Evolutionary conservation across 2,113 vertebrate genomes (phyloP), one percentile per base, ranked within the genome.

Genomic region (Cheilinus undulatus): DNA sequence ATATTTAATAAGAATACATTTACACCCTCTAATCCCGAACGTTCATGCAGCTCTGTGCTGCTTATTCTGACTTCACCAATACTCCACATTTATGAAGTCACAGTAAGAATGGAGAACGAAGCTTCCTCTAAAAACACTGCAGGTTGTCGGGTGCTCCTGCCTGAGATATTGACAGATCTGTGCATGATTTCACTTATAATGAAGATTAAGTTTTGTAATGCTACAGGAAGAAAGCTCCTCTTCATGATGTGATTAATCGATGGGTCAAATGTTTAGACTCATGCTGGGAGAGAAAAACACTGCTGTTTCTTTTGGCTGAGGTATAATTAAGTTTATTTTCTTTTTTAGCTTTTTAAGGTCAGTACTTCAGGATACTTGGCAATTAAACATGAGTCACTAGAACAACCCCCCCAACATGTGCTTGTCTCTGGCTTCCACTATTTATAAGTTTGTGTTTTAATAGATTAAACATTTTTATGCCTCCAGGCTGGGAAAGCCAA

Each of bases 1-100:
- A 93, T 93, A 89, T 91, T 92, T 85, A 81, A 88, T 86, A 87
- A 70, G 72, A 80, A 89, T 76, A 89, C 81, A 89, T 90, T 89
- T 87, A 54, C 72, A 83, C 62, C 65, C 77, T 76, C 63, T 66
- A 76, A 66, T 78, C 53, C 74, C 40, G 48, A 42, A 84, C 74
- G 24, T 82, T 67, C 45, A 54, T 62, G 57, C 45, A 81, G 58
- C 64, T 75, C 58, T 56, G 50, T 34, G 22, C 5, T 19, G 46
- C 71, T 9, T 69, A 20, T 78, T 73, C 51, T 26, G 71, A 82
- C 69, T 72, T 59, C 43, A 64, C 24, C 3, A 23, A 17, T 26
- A 26, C 45, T 43, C 26, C 12, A 34, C 30, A 43, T 73, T 75
- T 52, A 59, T 60, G 32, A 7, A 80, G 62, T 66, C 43, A 27